Conservation (phyloP, 2,888 invertebrate genomes). For the Bombyx huttoni region DNA sequence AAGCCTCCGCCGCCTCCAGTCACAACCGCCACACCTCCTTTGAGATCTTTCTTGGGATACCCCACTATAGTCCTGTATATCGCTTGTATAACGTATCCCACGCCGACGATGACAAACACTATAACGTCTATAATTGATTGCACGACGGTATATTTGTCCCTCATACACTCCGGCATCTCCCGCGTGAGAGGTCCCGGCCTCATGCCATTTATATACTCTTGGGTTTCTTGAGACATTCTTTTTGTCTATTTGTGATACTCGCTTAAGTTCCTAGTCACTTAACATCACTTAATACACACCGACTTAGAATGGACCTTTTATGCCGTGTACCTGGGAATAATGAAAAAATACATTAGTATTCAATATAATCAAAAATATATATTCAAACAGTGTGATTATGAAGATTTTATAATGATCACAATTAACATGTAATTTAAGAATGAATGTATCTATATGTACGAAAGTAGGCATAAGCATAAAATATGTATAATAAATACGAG, state of each 20-base stretch:
- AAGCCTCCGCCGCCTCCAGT: slow-evolving; percentile 93
- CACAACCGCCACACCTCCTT: slow-evolving; percentile 84
- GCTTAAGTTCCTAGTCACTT: slow-evolving; percentile 13
- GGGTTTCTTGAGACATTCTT: slow-evolving; percentile 49
- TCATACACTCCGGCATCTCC: slow-evolving; percentile 64
- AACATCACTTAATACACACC: slow-evolving; percentile 26
- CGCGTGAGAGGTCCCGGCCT: slow-evolving; percentile 54
- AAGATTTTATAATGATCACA: too few species aligned
- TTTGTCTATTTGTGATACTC: not conserved
- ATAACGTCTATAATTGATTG: slow-evolving; percentile 71
- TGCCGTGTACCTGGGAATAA: slow-evolving; percentile 21
- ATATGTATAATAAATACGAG: too few species aligned
- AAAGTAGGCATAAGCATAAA: too few species aligned
- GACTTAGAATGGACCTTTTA: slow-evolving; percentile 10
- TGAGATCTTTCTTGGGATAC: slow-evolving; percentile 77
- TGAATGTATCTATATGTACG: too few species aligned
- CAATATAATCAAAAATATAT: not conserved
- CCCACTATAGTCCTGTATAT: slow-evolving; percentile 75
- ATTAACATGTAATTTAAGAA: too few species aligned
- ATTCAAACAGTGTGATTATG: too few species aligned
- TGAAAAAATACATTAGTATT: not conserved
- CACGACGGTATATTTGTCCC: slow-evolving; percentile 63
- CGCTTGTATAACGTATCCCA: slow-evolving; percentile 66
- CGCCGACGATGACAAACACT: slow-evolving; percentile 61
- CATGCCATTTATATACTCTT: slow-evolving; percentile 56